These are phyloP conservation scores for Drosophila melanica DNA, from an alignment of 1,140 invertebrate genomes.

Conservation along the genomic window DNA sequence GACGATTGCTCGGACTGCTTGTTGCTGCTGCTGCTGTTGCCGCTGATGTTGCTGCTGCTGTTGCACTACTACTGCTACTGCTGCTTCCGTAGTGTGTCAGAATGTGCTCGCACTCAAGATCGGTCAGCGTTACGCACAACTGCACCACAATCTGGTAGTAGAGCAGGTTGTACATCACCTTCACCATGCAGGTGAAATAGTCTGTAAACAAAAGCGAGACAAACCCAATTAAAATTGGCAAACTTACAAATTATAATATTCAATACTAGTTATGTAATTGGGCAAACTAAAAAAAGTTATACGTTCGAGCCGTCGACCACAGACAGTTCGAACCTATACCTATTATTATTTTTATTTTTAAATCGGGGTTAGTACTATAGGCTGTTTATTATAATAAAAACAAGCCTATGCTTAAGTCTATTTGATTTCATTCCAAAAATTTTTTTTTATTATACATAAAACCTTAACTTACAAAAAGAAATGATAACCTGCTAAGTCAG, in stretches of 20 bases:
- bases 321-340: too few species aligned
- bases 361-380: too few species aligned
- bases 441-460: too few species aligned
- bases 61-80: not conserved
- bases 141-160: constrained; percentile 94
- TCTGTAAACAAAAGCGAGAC: constrained; percentile 85
- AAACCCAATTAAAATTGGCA: not conserved
- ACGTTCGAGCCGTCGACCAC: too few species aligned
- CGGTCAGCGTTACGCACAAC: constrained; percentile 86
- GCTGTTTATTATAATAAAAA: too few species aligned
- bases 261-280: too few species aligned
- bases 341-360: too few species aligned
- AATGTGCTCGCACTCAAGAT: constrained; percentile 84
- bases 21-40: not conserved
- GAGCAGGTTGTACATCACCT: constrained; percentile 93
- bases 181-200: constrained; percentile 93
- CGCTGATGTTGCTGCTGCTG: not conserved
- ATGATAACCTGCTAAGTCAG: too few species aligned
- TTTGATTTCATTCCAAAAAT: too few species aligned
- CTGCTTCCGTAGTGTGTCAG: constrained; percentile 53
- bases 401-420: too few species aligned
- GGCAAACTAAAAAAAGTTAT: too few species aligned
- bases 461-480: too few species aligned
- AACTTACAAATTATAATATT: not conserved
- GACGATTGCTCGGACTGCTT: constrained; percentile 8